These are phyloP conservation scores for Caenorhabditis macrosperma DNA, from an alignment of 2,888 invertebrate genomes.

Conservation along the genomic window DNA sequence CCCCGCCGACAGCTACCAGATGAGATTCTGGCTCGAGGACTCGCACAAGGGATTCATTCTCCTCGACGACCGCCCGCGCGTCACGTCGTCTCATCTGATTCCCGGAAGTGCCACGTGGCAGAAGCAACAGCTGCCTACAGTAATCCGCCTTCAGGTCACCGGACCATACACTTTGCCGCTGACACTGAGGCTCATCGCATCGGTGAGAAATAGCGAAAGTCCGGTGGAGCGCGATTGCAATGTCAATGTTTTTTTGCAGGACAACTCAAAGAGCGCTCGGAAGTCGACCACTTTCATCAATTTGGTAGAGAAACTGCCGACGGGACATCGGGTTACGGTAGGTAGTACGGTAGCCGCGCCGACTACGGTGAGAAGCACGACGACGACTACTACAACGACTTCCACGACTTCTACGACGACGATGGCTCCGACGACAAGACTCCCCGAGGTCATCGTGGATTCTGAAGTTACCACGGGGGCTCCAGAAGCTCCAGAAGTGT, in stretches of 20 bases:
- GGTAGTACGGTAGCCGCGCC: neutral
- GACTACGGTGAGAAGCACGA: slow-evolving; percentile 15
- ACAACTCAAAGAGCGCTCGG: slow-evolving; percentile 52
- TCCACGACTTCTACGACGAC: neutral
- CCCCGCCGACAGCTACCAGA: slow-evolving; percentile 67
- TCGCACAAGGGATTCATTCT: slow-evolving; percentile 60
- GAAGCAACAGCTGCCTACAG: slow-evolving; percentile 39
- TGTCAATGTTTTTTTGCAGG: slow-evolving; percentile 64
- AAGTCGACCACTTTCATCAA: slow-evolving; percentile 63
- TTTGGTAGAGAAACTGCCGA: slow-evolving; percentile 50
- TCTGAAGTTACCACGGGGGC: slow-evolving; percentile 24
- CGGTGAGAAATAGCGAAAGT: slow-evolving; percentile 32
- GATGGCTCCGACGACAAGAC: neutral
- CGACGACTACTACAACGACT: slow-evolving; percentile 4
- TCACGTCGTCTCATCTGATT: slow-evolving; percentile 26
- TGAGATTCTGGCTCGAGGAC: slow-evolving; percentile 69
- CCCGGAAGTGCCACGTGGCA: slow-evolving; percentile 58
- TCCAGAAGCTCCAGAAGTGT: neutral
- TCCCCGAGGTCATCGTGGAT: slow-evolving; percentile 27
- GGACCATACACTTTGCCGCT: slow-evolving; percentile 47
- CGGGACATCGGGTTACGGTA: neutral
- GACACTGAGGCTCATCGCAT: slow-evolving; percentile 51
- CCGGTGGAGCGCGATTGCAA: neutral
- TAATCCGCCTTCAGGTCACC: slow-evolving; percentile 34
- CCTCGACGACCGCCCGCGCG: slow-evolving; percentile 23